These are phyloP conservation scores for Diceros bicornis DNA, from an alignment of 2,797 vertebrate genomes.

Conservation along the genomic window DNA sequence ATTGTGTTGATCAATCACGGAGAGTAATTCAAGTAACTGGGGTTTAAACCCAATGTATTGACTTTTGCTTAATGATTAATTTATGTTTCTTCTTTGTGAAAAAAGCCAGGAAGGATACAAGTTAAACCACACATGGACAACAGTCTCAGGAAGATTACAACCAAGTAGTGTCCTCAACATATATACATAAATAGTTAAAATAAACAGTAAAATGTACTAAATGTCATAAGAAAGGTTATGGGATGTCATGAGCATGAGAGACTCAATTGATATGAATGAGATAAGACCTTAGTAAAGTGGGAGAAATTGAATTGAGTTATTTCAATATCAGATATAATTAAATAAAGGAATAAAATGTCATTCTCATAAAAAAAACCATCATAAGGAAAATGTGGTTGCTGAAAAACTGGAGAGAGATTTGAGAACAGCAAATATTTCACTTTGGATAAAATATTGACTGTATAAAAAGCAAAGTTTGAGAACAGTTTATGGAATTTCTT, in stretches of 20 bases:
- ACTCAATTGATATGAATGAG: neutral
- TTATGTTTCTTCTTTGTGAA: neutral
- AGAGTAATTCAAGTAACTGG: neutral
- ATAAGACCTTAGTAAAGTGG: neutral
- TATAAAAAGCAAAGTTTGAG: conserved; percentile 2
- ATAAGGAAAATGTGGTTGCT: neutral
- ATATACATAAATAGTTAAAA: neutral
- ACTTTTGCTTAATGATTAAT: neutral
- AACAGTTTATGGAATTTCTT: conserved; percentile 37
- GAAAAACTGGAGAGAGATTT: conserved; percentile 23
- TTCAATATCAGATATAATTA: conserved; percentile 37
- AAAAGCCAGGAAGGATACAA: neutral
- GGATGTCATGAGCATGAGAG: neutral
- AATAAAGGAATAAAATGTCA: conserved; percentile 41
- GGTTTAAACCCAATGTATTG: neutral
- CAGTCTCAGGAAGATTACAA: neutral
- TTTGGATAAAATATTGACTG: neutral
- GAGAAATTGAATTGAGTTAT: neutral
- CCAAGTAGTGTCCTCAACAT: neutral
- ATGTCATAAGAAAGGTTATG: neutral
- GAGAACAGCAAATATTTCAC: conserved; percentile 31
- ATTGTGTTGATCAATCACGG: neutral
- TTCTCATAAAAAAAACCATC: neutral
- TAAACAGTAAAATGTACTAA: neutral
- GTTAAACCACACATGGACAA: conserved; percentile 14